Percentiles rank a stretch among this genome's conserved stretches.
Evolutionary conservation across 1,140 invertebrate genomes (phyloP).

Genomic region (Drosophila sp.): DNA sequence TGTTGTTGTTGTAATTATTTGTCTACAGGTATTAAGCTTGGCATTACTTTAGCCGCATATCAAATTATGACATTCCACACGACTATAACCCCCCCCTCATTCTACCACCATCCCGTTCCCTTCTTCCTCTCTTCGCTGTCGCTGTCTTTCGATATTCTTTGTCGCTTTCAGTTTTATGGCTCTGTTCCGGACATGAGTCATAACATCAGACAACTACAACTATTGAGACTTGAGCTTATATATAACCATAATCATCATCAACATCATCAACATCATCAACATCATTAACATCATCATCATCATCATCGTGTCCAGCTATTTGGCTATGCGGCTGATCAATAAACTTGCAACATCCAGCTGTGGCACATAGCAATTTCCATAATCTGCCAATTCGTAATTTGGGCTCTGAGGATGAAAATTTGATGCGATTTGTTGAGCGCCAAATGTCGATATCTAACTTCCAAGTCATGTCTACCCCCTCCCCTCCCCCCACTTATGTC

Average conservation of each 20-base stretch:
- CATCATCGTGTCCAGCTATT: constrained; percentile 18
- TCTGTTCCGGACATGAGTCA: constrained; percentile 33
- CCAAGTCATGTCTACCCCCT: constrained; percentile 16
- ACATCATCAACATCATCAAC: constrained; percentile 6
- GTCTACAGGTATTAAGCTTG: constrained; percentile 76
- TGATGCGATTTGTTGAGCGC: constrained; percentile 58
- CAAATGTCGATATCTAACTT: constrained; percentile 12
- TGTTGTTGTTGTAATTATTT: constrained; percentile 77
- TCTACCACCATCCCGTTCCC: too few species aligned
- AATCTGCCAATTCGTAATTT: constrained; percentile 79
- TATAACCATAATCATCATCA: constrained; percentile 1
- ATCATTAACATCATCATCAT: constrained; percentile 11
- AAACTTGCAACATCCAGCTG: constrained; percentile 61
- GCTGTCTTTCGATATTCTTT: background rate
- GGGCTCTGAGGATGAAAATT: constrained; percentile 67
- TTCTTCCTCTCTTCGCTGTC: background rate
- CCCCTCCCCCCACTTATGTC: background rate
- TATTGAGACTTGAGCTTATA: constrained; percentile 1
- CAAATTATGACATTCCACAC: constrained; percentile 65
- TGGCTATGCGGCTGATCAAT: constrained; percentile 35
- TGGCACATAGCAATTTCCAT: constrained; percentile 64
- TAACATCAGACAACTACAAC: constrained; percentile 22
- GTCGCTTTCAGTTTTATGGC: constrained; percentile 16
- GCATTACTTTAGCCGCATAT: constrained; percentile 60
- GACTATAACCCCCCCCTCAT: background rate